Evolutionary conservation across 2,797 vertebrate genomes (phyloP).

Genomic region (Enteromius thamalakanensis): DNA sequence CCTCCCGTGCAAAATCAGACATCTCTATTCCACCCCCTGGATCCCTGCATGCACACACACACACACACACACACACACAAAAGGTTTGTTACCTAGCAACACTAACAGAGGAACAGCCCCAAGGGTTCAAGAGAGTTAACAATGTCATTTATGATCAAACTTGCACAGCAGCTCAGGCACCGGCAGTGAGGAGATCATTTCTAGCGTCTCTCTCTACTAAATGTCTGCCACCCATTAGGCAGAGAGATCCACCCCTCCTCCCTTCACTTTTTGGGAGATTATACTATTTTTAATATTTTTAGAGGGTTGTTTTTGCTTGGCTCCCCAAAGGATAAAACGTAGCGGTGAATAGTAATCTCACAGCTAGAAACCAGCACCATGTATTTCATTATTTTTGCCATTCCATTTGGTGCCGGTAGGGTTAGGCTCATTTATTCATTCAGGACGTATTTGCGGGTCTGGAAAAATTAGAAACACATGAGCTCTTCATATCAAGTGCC

Average conservation of each 20-base stretch:
- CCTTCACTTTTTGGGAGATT: conserved; percentile 1
- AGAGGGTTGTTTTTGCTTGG: neutral
- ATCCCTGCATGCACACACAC: conserved; percentile 80
- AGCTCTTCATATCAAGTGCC: conserved; percentile 27
- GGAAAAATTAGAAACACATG: conserved; percentile 49
- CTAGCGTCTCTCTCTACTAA: conserved; percentile 3
- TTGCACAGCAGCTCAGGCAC: conserved; percentile 15
- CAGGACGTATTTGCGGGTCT: neutral
- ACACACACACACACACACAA: conserved; percentile 54
- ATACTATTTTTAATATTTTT: conserved; percentile 16
- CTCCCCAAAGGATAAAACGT: neutral
- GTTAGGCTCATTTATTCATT: neutral
- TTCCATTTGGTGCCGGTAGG: neutral
- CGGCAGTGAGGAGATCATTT: neutral
- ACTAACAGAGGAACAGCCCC: conserved; percentile 43
- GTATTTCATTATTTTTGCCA: neutral
- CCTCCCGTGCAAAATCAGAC: conserved; percentile 94
- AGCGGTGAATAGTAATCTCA: neutral
- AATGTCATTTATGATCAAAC: conserved; percentile 46
- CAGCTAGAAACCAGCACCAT: neutral
- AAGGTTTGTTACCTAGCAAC: conserved; percentile 55
- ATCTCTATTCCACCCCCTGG: conserved; percentile 98
- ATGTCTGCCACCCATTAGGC: conserved; percentile 3
- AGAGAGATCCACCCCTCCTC: neutral
- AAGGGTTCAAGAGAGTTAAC: conserved; percentile 28